A percentile compares a stretch with the other conserved stretches of the same genome.
Evolutionary conservation across 2,113 vertebrate genomes (phyloP).

Genomic region (Calonectris borealis): DNA sequence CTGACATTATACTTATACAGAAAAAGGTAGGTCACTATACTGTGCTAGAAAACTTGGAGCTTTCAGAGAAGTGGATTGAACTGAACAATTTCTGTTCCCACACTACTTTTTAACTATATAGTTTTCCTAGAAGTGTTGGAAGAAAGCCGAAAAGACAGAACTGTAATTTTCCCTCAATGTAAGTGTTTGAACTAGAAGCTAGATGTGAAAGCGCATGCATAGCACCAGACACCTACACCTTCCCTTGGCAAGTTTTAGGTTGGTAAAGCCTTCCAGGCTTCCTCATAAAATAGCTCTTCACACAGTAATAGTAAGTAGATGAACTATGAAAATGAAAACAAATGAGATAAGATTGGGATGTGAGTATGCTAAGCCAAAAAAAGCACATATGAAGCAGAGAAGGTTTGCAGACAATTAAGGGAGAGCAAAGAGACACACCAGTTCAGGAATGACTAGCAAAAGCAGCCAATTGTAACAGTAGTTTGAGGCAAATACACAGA

Average conservation of each 20-base stretch:
- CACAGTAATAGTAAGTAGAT: background rate
- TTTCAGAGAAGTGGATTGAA: background rate
- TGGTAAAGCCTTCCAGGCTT: background rate
- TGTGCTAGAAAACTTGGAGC: background rate
- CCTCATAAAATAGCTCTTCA: background rate
- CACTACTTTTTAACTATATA: background rate
- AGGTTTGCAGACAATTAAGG: background rate
- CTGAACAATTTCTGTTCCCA: background rate
- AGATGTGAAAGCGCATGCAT: background rate
- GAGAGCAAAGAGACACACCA: background rate
- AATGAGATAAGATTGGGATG: background rate
- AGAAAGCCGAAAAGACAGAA: background rate
- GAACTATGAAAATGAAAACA: background rate
- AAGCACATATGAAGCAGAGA: background rate
- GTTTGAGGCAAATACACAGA: background rate
- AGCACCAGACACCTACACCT: background rate
- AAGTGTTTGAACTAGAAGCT: background rate
- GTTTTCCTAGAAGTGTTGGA: background rate
- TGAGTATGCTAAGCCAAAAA: background rate
- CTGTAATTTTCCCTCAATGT: background rate
- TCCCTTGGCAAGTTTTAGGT: background rate
- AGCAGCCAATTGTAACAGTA: background rate
- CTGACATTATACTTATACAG: background rate
- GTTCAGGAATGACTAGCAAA: background rate
- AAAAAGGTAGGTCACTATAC: background rate